Conservation (phyloP, 2,888 invertebrate genomes). For the Cynaeus angustus region DNA sequence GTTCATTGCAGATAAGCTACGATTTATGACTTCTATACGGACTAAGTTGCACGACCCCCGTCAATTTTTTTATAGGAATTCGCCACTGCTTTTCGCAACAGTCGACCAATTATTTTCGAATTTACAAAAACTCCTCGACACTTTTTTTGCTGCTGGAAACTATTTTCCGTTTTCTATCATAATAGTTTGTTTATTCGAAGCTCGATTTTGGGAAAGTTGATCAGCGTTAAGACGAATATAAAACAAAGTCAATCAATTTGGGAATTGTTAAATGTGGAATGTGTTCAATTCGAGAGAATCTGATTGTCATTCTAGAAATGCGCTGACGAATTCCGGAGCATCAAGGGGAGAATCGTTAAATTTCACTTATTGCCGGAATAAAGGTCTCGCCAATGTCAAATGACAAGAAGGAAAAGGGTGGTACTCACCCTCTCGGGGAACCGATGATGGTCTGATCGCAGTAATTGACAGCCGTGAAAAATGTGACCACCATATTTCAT, state of each 20-base stretch:
- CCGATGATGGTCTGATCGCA: conserved; percentile 45
- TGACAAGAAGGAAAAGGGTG: conserved; percentile 14
- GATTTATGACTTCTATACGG: conserved; percentile 23
- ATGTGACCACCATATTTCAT: conserved; percentile 61
- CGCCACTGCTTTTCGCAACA: background rate
- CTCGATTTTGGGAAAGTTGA: background rate
- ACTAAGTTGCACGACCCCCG: conserved; percentile 6
- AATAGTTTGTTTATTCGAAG: background rate
- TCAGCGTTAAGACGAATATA: conserved; percentile 20
- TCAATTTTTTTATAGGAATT: conserved; percentile 18
- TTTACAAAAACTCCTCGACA: conserved; percentile 9
- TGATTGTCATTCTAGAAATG: conserved; percentile 43
- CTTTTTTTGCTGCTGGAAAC: background rate
- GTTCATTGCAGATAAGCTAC: conserved; percentile 35
- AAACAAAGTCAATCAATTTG: conserved; percentile 27
- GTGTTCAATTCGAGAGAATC: conserved; percentile 44
- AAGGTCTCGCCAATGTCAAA: conserved; percentile 1
- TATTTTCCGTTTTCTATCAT: background rate
- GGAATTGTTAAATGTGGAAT: conserved; percentile 42
- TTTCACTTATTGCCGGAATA: conserved; percentile 35
- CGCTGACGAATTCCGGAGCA: conserved; percentile 43
- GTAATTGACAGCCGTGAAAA: conserved; percentile 65
- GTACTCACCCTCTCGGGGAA: background rate
- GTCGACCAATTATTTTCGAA: conserved; percentile 4
- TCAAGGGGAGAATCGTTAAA: conserved; percentile 31